phyloP scores from a whole-genome alignment of 1,140 invertebrate genomes.

The Drosophila malerkotliana region DNA sequence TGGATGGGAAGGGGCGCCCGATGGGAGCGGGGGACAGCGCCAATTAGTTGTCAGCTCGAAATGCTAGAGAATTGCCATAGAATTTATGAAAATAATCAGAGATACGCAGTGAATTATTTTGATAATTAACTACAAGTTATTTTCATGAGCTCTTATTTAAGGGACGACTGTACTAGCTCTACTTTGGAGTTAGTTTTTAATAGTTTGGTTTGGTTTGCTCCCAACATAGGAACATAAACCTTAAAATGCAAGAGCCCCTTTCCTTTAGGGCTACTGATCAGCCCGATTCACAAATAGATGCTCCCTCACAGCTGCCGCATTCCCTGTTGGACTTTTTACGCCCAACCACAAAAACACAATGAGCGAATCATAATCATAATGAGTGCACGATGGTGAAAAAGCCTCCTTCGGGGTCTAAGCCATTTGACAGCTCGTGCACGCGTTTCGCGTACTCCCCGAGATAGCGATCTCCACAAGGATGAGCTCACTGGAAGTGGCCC shows the following conservation, averaged over 20 bases:
- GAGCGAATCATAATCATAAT: conserved; percentile 76
- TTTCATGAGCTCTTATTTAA: conserved; percentile 23
- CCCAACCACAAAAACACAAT: conserved; percentile 14
- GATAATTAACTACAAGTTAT: conserved; percentile 57
- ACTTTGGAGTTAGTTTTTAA: too few relatives aligned
- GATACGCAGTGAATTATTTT: conserved; percentile 57
- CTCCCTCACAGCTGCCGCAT: conserved; percentile 13
- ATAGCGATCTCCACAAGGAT: conserved; percentile 47
- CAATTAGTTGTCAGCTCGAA: conserved; percentile 66
- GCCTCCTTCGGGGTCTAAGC: conserved; percentile 22
- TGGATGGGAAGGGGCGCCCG: background rate
- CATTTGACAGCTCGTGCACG: conserved; percentile 79
- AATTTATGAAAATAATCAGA: conserved; percentile 77
- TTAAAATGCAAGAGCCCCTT: background rate
- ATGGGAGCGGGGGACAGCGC: conserved; percentile 10
- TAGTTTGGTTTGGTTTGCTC: too few relatives aligned
- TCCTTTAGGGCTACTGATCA: background rate
- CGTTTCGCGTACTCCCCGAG: conserved; percentile 65
- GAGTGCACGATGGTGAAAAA: conserved; percentile 71
- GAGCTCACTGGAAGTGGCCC: background rate
- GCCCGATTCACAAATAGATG: conserved; percentile 3
- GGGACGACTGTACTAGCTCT: background rate
- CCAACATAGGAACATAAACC: too few relatives aligned
- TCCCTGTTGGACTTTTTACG: conserved; percentile 59
- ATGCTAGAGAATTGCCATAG: conserved; percentile 49